Percentiles rank a stretch among this genome's conserved stretches.
phyloP scores from a whole-genome alignment of 92 coral and sea anemone species.

The Zoanthus solanderi region DNA sequence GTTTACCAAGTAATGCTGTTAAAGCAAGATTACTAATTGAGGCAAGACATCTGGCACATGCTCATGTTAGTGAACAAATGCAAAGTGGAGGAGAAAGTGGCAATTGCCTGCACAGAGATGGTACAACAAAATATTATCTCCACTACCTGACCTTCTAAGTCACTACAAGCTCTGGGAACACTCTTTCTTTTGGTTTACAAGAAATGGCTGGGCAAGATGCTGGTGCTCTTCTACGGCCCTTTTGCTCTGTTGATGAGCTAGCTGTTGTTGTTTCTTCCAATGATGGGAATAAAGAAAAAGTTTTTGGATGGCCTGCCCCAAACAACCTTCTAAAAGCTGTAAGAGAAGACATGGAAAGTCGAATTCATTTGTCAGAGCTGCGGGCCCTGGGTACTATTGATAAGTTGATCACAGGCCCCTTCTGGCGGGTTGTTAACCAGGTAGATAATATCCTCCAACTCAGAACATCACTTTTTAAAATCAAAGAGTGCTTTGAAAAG shows the following conservation, averaged over 20 bases:
- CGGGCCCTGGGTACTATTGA: constrained; percentile 40
- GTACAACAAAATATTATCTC: not conserved
- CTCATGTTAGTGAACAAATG: not conserved
- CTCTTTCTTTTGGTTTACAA: constrained; percentile 4
- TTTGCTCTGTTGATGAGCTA: not conserved
- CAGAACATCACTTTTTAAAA: constrained; percentile 25
- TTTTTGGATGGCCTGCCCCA: constrained; percentile 35
- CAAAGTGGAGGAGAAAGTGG: not conserved
- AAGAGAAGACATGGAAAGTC: constrained; percentile 35
- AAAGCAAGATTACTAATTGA: not conserved
- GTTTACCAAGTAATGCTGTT: not conserved
- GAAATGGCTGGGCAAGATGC: constrained; percentile 10
- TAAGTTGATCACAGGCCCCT: constrained; percentile 48
- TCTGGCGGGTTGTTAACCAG: constrained; percentile 28
- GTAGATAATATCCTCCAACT: constrained; percentile 37
- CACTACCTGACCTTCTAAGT: not conserved
- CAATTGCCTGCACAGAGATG: not conserved
- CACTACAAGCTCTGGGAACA: not conserved
- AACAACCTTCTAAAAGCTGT: constrained; percentile 44
- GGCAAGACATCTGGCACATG: not conserved
- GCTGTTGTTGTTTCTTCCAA: not conserved
- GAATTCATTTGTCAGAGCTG: constrained; percentile 37
- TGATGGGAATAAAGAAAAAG: not conserved
- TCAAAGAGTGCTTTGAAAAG: constrained; percentile 37
- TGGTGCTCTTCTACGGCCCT: not conserved